phyloP scores from a whole-genome alignment of 2,113 vertebrate genomes.

The Tonatia bakeri region DNA sequence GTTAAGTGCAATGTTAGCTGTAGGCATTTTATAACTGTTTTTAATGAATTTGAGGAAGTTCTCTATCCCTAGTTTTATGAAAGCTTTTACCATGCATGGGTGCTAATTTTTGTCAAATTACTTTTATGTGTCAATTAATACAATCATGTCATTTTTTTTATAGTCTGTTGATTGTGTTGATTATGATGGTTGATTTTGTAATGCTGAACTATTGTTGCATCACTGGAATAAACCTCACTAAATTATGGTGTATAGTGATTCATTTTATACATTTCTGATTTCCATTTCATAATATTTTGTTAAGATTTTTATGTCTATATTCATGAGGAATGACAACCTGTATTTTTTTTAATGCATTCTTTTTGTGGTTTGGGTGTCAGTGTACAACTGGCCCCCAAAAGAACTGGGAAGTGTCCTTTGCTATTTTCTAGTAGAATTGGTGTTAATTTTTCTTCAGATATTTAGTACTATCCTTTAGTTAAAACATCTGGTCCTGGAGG shows the following conservation, averaged over 20 bases:
- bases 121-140: background rate
- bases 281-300: too few species aligned
- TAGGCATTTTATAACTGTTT: background rate
- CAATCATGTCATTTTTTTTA: background rate
- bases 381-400: background rate
- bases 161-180: background rate
- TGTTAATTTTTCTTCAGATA: background rate
- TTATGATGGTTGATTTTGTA: background rate
- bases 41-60: background rate
- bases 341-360: background rate
- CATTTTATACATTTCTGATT: background rate
- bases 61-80: background rate
- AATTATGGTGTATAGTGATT: background rate
- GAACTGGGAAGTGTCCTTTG: background rate
- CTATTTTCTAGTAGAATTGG: background rate
- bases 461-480: background rate
- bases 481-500: background rate
- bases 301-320: too few species aligned
- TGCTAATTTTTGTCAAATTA: background rate
- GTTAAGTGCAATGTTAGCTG: background rate
- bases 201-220: background rate
- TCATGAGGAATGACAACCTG: background rate
- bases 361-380: background rate
- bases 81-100: background rate
- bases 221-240: background rate